Conservation (phyloP, 2,888 invertebrate genomes). For the Troides aeacus region DNA sequence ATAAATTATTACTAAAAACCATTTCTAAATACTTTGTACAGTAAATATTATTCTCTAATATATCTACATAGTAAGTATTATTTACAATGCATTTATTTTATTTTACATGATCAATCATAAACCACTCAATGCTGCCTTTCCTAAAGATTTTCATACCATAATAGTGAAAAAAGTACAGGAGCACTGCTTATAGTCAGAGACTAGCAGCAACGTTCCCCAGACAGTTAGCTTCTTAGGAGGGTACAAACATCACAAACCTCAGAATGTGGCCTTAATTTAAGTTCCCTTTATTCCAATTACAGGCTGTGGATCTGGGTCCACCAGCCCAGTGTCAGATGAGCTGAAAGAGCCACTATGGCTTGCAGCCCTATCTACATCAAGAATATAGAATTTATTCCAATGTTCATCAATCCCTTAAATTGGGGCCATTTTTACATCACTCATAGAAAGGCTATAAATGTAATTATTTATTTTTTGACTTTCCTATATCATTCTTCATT, state of each 20-base stretch:
- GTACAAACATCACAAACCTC: neutral
- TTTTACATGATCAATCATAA: too few relatives aligned
- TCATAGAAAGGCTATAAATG: neutral
- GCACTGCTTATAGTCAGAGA: neutral
- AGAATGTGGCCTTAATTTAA: neutral
- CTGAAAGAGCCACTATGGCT: too few relatives aligned
- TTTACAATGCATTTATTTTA: too few relatives aligned
- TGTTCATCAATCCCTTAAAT: neutral
- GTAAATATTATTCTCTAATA: too few relatives aligned
- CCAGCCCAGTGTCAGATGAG: too few relatives aligned
- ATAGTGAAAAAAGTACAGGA: neutral
- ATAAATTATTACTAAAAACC: too few relatives aligned
- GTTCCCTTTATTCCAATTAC: neutral
- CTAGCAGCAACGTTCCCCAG: neutral
- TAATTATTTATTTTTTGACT: constrained; percentile 18
- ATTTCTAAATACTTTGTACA: too few relatives aligned
- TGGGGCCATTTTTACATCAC: neutral
- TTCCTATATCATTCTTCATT: constrained; percentile 40
- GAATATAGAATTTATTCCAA: neutral
- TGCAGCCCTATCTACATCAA: too few relatives aligned
- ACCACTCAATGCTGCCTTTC: too few relatives aligned
- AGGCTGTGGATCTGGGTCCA: too few relatives aligned
- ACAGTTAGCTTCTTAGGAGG: neutral
- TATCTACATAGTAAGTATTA: too few relatives aligned
- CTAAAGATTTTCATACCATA: too few relatives aligned